Evolutionary conservation across 2,888 invertebrate species (phyloP), one percentile per base, ranked within the genome.

Genomic region (Dicycla oo): DNA sequence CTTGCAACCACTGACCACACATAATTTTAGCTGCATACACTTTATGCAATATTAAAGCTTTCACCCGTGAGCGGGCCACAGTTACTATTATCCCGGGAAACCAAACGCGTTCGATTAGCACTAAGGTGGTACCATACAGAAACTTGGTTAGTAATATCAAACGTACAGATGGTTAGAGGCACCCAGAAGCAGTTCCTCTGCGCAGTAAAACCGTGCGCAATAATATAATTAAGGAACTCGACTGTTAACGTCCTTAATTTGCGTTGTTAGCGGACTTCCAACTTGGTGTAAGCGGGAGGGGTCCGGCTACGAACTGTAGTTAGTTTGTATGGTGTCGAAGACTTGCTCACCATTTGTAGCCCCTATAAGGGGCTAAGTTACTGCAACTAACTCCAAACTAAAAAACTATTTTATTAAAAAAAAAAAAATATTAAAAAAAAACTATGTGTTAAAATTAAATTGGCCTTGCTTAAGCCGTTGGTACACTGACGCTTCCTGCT

Each of bases 161-260:
- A 54, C 43, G 4, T 54, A 40, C 40, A 64, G 58, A 73, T 38
- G 53, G 43, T 49, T 26, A 49, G 20, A 26, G 34, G 20, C 15
- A 23, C 47, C 54, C 20, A 43, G 53, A 53, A 63, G 53, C 34
- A 38, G 53, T 70, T 71, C 34, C 51, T 51, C 15, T 5, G 8
- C 26, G 20, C n/a, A 64, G 61, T 73, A 65, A 73, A 65, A 73
- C 65, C 56, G 62, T 65, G 74, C 65, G 54, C 61, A 76, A 34
- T 80, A 76, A 79, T 60, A 64, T 64, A 64, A 75, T 76, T 76
- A 73, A 64, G 73, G 54, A 76, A 79, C 73, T 79, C 38, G 54
- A 73, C 80, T 54, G 73, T 79, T 54, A 76, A 73, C 80, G 15
- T 53, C 38, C 56, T 57, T 79, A 80, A 76, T 76, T 76, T 79